Base-by-base conservation (phyloP, 2,113 vertebrate species). In the Bambusicola thoracicus region DNA sequence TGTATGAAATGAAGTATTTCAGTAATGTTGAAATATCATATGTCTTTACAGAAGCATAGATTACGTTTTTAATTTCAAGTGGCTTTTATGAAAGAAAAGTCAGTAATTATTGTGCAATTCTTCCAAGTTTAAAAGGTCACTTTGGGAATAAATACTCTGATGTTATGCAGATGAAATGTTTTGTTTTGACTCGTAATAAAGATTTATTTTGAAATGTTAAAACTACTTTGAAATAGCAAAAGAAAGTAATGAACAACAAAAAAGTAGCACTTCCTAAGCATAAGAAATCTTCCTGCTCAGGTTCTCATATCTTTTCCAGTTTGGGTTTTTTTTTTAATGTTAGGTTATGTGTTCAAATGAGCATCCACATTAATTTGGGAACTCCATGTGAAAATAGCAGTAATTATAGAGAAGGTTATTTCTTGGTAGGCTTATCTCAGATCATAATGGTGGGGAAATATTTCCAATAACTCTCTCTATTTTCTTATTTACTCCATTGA, bases 131-230 rank as follows among this genome's bases (percentile, higher is more conserved):
- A 92, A 92, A 97, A 91, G 88, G 86, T 83, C 91, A 48, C 65
- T 4, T 1, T 85, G 65, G 62, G 76, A 91, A 85, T 56, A 76
- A 95, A 84, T 85, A 56, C n/a, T 93, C 76, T 92, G 85, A 77
- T 90, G 27, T 86, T 87, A 85, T 0, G 1, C 82, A 91, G 85
- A 95, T 75, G 65, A 92, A 87, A 94, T 81, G 21, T 74, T 94
- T 91, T 92, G 78, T 87, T 95, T 95, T 83, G 70, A 91, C 82
- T 92, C 73, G 89, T 65, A 89, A 92, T 55, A 92, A 77, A 86
- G 81, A 49, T 91, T 92, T 85, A 77, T 82, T 95, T 91, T 92
- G 68, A 83, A 89, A 73, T 43, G 41, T 74, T 93, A 90, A 85
- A 94, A 55, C 24, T 0, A 0, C 38, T 91, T 90, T 82, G 41